Evolutionary conservation across 2,113 vertebrate genomes (phyloP), one percentile per base, ranked within the genome.

Genomic region (Phasianus colchicus): DNA sequence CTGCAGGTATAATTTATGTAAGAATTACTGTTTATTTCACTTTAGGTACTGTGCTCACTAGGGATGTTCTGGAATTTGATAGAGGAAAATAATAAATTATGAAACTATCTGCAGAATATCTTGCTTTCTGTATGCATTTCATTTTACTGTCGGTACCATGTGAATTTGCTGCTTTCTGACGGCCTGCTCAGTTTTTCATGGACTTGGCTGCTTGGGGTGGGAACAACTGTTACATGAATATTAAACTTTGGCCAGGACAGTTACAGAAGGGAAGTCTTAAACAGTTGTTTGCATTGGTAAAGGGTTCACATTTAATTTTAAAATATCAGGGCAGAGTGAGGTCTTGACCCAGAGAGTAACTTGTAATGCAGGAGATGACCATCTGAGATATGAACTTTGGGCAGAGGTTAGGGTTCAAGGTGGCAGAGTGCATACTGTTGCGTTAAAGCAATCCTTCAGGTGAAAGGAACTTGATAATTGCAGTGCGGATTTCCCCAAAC

Each of bases 381-480:
- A 24, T 74, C 40, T 60, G 47, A 90, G 47, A 27, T 10, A 15
- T 27, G 80, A 64, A 8, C 32, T 71, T 93, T 36, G 47, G 63
- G 34, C 29, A 93, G 54, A 72, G 65, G 61, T 69, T 89, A 38
- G 54, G 52, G 58, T 80, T 88, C 61, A 58, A 67, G 36, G 47
- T 42, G 50, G 19, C 16, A 27, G 70, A 58, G 17, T 47, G 92
- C 87, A 77, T 87, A 47, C 47, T 70, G 74, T n/a, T 1, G 2
- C 4, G 66, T 87, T 76, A 77, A 63, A 22, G 24, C 32, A 81
- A 36, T 69, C 71, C 17, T 72, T 92, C 58, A 81, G 48, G 81
- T 90, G 92, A 93, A 90, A 85, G 30, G 86, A 94, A 84, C 63
- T 78, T 1, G 1, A 83, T 92, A 95, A 92, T 86, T 96, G 83